These are phyloP conservation scores for Dexiosoma caninum DNA, from an alignment of 2,888 invertebrate species.

Conservation along the genomic window DNA sequence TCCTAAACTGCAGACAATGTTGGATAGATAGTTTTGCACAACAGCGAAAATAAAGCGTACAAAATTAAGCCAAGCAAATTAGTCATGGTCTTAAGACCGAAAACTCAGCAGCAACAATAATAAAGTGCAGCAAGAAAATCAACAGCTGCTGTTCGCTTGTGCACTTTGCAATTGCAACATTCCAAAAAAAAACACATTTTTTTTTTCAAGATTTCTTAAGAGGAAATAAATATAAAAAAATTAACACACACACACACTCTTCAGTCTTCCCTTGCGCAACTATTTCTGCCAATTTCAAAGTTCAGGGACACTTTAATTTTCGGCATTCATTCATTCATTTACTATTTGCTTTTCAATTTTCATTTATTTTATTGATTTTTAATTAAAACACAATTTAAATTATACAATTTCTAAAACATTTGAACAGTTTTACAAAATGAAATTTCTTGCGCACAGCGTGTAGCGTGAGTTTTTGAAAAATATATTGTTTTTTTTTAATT, in stretches of 20 bases:
- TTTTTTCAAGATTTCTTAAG: not conserved
- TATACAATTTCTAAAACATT: not conserved
- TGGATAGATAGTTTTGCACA: not conserved
- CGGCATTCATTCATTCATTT: not conserved
- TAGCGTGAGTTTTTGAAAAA: constrained; percentile 35
- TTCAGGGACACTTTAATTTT: constrained; percentile 20
- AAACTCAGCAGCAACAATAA: not conserved
- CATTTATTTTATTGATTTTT: constrained; percentile 33
- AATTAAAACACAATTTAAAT: not conserved
- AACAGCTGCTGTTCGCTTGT: constrained; percentile 6
- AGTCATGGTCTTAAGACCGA: constrained; percentile 13
- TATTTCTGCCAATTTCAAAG: not conserved
- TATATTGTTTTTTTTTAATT: constrained; percentile 45
- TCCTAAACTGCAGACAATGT: not conserved
- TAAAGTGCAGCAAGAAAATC: constrained; percentile 12
- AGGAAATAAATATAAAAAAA: constrained; percentile 3
- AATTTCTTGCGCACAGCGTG: not conserved
- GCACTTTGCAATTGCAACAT: constrained; percentile 33
- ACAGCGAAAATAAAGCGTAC: not conserved
- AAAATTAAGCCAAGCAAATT: constrained; percentile 18
- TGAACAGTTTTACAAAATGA: constrained; percentile 12
- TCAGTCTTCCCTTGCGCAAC: too few relatives aligned
- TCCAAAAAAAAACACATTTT: not conserved
- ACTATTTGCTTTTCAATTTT: not conserved
- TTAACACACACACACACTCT: not conserved